Conservation (phyloP, 2,888 invertebrate species). For the Coecobrya sp. region DNA sequence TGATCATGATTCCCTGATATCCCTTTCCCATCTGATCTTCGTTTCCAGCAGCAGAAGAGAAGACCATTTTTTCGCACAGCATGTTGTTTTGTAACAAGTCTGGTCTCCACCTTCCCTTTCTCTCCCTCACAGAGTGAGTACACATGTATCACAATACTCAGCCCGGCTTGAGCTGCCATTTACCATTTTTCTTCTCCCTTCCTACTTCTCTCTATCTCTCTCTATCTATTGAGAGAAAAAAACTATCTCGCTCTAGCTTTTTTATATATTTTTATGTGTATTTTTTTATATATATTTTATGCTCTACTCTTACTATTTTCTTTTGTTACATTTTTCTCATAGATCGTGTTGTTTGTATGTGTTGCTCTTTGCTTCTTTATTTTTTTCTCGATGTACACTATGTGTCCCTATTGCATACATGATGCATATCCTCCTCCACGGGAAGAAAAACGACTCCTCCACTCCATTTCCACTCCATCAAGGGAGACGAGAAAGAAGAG, state of each 20-base stretch:
- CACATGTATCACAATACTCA: conserved; percentile 52
- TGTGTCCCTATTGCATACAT: conserved; percentile 8
- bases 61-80: conserved; percentile 69
- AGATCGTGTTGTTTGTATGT: not conserved
- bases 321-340: conserved; percentile 37
- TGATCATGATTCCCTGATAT: conserved; percentile 28
- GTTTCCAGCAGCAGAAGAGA: not conserved
- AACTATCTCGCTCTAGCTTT: not conserved
- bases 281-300: conserved; percentile 7
- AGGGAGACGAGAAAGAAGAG: conserved; percentile 10
- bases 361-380: not conserved
- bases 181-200: conserved; percentile 56
- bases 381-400: not conserved
- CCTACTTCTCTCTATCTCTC: conserved; percentile 10
- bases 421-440: conserved; percentile 44
- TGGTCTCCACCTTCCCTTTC: conserved; percentile 62
- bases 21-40: conserved; percentile 43
- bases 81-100: conserved; percentile 56
- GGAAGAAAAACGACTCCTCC: conserved; percentile 57
- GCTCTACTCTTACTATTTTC: not conserved
- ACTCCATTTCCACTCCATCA: conserved; percentile 73
- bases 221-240: conserved; percentile 2
- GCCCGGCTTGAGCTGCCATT: conserved; percentile 65
- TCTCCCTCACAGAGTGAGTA: conserved; percentile 28
- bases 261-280: not conserved